phyloP scores from a whole-genome alignment of 2,113 vertebrate genomes.

The Emberiza fucata region DNA sequence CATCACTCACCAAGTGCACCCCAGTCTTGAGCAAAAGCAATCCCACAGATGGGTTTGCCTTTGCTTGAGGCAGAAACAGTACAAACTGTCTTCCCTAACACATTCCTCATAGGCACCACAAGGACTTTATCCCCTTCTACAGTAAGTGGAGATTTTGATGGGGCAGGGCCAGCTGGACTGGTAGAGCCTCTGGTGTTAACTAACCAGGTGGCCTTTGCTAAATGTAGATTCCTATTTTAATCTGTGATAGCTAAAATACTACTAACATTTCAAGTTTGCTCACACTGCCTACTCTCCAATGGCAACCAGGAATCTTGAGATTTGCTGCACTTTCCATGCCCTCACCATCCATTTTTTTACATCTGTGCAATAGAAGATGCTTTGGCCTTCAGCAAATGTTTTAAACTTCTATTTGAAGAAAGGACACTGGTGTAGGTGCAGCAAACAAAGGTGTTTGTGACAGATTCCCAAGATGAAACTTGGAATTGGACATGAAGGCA shows the following conservation, averaged over 20 bases:
- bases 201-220: neutral
- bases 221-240: neutral
- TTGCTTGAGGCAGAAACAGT: neutral
- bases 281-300: neutral
- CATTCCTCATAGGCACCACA: neutral
- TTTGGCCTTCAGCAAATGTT: neutral
- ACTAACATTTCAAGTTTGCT: neutral
- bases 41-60: fast-evolving
- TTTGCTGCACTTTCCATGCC: neutral
- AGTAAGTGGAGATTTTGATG: neutral
- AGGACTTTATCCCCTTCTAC: neutral
- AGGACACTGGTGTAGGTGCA: neutral
- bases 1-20: neutral
- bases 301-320: neutral
- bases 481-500: neutral
- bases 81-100: neutral
- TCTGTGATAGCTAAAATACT: neutral
- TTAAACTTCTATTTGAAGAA: neutral
- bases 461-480: neutral
- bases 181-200: neutral
- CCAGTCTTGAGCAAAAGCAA: neutral
- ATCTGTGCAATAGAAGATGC: neutral
- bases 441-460: neutral
- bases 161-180: neutral
- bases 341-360: neutral